Base-by-base conservation (phyloP, 2,888 invertebrate species). In the Drosophila parthenogenetica region DNA sequence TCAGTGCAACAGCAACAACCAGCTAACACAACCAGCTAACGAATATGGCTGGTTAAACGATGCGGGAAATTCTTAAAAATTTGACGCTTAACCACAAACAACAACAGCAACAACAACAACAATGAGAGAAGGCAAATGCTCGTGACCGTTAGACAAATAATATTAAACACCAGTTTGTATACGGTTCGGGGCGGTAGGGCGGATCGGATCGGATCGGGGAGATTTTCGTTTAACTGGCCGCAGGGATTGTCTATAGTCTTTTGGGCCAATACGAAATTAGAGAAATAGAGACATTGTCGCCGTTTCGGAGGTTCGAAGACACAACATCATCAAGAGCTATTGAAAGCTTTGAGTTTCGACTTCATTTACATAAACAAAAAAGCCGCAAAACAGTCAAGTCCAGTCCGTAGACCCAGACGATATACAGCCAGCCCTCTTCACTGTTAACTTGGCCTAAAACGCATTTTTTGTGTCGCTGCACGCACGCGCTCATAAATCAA, bases 401-500 rank as follows among this genome's bases (percentile, higher is more conserved):
- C 2, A 35, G 17, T 29, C 32, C 17, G 22, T 11, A 29, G 14
- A 16, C 37, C 19, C 17, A 22, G 40, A 29, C 51, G 17, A 43
- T 42, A 29, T 16, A 45, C 14, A 13, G 13, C 16, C n/a, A 54
- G 39, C 40, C 42, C 63, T 58, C 61, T 68, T 8, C 29, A 8
- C 79, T 68, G 60, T 77, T 82, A 74, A 72, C 76, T 82, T 85
- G 86, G 83, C 86, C 86, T 79, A 86, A 82, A 83, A 83, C 87
- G 82, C 82, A 83, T 86, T 84, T 81, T 29, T 83, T 69, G 67
- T 74, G 77, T 87, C 77, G 82, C 84, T 71, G 87, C 82, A 86
- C 82, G 86, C 81, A 83, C 83, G 82, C 87, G 81, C 87, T 87
- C 85, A 85, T 85, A 85, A 85, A 85, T 85, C 85, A 85, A 85